Base-by-base conservation (phyloP, 2,888 invertebrate genomes). In the Eupithecia insigniata region DNA sequence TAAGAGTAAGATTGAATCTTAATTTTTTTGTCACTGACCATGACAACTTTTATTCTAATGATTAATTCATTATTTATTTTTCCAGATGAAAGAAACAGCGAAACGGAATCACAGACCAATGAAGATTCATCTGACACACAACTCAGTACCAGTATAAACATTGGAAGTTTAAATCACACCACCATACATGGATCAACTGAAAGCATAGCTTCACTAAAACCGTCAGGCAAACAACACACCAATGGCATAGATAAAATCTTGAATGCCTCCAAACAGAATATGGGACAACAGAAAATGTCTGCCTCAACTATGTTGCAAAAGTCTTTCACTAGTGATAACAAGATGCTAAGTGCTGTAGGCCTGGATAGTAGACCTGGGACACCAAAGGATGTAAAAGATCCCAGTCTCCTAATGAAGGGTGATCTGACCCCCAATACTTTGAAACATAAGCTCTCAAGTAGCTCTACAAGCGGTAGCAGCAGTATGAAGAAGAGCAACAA, bases 41-140 rank as follows among this genome's bases (percentile, higher is more conserved):
- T n/a, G n/a, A 43, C 43, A 46, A 10, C 8, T 10, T 51, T 51
- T n/a, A 2, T 10, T 22, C 10, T 7, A 7, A n/a, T n/a, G 6
- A 16, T 3, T 55, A 51, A 22, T 51, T 10, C 12, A 3, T 26
- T 26, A 14, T 26, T 14, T 14, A 12, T 51, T 26, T 30, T 85
- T 83, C 34, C 87, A 97, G 97, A 96, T 93, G 97, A 97, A 87
- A 95, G 97, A 83, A 96, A 97, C 85, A 98, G 98, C 90, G 98
- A 98, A 92, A 97, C 97, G 61, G 98, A 98, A 92, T 98, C 98
- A 18, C 97, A 97, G 88, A 97, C 97, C 72, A 96, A 96, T 92
- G 96, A 97, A 89, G 96, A 97, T 90, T 96, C 96, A 75, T 96
- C 96, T 84, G 95, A 97, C 87, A 95, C 96, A 87, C 95, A 96